Evolutionary conservation across 2,113 vertebrate species (phyloP), one percentile per base, ranked within the genome.

Genomic region (Ciconia maguari): DNA sequence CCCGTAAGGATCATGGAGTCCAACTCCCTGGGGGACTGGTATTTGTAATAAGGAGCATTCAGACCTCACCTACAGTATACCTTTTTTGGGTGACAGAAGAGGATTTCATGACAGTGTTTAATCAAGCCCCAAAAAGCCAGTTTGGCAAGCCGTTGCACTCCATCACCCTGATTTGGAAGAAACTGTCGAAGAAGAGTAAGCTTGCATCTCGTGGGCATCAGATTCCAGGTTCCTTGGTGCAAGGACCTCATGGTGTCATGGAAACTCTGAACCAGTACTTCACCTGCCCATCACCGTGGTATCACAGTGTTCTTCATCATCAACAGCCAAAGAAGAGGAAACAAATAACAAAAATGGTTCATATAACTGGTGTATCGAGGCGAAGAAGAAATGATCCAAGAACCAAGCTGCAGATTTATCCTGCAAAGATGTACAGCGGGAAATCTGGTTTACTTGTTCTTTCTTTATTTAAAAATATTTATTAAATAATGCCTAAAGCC

Each of bases 201-300:
- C 32, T 36, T 19, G 41, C 0, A 2, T 7, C 49, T 57, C 51
- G 10, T 0, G 51, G 69, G 30, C 81, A 86, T 24, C 41, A 25
- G 24, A 26, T n/a, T 14, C 51, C 38, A 25, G n/a, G 69, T 10
- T 38, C 20, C 41, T 21, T 4, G n/a, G 72, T 17, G 60, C 29
- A 57, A 32, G 27, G 44, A 30, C 27, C 27, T 34, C n/a, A 4
- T 0, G 15, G 70, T 41, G 70, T 6, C 46, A 25, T 0, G 16
- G 41, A 3, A 24, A 51, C 52, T 2, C 51, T 24, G 57, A 26
- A 32, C n/a, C 27, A 32, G 52, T 2, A 29, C 58, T 14, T 10
- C 51, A 25, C 13, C 51, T 42, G 26, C 41, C 49, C 58, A 11
- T 6, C 32, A 0, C 64, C 8, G 44, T 1, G 41, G 34, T 22